Evolutionary conservation across 1,140 invertebrate genomes (phyloP).

Genomic region (Caenorhabditis brenneri): DNA sequence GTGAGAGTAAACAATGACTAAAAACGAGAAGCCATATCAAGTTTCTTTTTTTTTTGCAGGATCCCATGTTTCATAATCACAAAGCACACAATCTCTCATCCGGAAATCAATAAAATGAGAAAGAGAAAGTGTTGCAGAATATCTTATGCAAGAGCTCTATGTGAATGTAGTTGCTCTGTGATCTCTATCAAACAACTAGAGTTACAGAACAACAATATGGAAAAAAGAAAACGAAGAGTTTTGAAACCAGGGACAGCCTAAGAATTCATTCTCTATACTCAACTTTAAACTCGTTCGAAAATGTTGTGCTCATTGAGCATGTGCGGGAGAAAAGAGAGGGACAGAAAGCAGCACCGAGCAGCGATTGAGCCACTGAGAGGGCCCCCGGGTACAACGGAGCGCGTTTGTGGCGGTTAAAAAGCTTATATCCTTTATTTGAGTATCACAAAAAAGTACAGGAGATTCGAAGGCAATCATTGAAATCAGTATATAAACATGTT

Average conservation of each 20-base stretch:
- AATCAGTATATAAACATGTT: too few relatives aligned
- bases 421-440: conserved; percentile 8
- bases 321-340: neutral
- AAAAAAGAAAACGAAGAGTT: neutral
- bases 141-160: neutral
- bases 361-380: too few relatives aligned
- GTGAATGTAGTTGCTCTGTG: neutral
- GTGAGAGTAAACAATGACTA: neutral
- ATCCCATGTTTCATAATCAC: neutral
- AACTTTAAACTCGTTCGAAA: conserved; percentile 39
- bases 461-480: too few relatives aligned
- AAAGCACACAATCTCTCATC: neutral
- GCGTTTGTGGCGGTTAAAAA: neutral
- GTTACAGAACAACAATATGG: neutral
- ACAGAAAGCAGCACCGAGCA: too few relatives aligned
- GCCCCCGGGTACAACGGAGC: neutral
- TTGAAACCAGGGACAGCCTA: neutral
- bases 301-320: neutral
- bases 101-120: neutral
- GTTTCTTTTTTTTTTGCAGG: neutral
- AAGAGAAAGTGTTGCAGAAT: neutral
- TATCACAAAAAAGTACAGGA: neutral
- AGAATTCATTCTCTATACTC: neutral
- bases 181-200: neutral
- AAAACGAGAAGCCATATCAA: neutral